Conservation (phyloP, 1,140 invertebrate species). For the Hirudo medicinalis region DNA sequence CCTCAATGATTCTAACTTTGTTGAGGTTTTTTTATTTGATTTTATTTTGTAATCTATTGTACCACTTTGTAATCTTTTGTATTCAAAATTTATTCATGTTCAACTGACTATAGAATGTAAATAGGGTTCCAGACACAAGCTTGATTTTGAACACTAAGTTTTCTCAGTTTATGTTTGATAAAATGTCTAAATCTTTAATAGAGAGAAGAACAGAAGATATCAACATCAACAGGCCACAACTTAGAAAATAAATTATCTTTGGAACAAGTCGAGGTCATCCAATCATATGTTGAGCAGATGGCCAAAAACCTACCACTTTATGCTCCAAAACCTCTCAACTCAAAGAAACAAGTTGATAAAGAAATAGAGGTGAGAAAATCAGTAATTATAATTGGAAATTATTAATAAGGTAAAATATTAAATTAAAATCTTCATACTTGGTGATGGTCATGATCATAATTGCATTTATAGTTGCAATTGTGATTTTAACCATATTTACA, state of each 20-base stretch:
- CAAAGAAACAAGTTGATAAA: conserved; percentile 81
- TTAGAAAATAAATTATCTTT: conserved; percentile 41
- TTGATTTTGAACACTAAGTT: not conserved
- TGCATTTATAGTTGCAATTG: not conserved
- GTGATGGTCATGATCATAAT: not conserved
- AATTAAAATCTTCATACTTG: too few relatives aligned
- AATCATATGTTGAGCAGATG: conserved; percentile 65
- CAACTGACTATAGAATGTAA: not conserved
- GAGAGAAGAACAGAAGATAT: not conserved
- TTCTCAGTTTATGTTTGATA: not conserved
- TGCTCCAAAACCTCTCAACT: conserved; percentile 73
- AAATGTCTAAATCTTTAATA: not conserved
- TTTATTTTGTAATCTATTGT: not conserved
- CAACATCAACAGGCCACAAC: not conserved
- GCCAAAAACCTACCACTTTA: conserved; percentile 66
- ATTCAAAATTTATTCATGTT: too few relatives aligned
- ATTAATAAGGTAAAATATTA: too few relatives aligned
- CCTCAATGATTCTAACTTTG: too few relatives aligned
- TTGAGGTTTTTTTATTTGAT: too few relatives aligned
- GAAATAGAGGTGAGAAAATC: conserved; percentile 66
- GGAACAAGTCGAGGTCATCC: conserved; percentile 66
- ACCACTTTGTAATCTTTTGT: not conserved
- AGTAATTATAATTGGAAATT: too few relatives aligned
- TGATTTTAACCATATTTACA: too few relatives aligned
- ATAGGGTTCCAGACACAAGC: not conserved